Evolutionary conservation across 2,113 vertebrate species (phyloP), one percentile per base, ranked within the genome.

Genomic region (Phalacrocorax brasilianus): DNA sequence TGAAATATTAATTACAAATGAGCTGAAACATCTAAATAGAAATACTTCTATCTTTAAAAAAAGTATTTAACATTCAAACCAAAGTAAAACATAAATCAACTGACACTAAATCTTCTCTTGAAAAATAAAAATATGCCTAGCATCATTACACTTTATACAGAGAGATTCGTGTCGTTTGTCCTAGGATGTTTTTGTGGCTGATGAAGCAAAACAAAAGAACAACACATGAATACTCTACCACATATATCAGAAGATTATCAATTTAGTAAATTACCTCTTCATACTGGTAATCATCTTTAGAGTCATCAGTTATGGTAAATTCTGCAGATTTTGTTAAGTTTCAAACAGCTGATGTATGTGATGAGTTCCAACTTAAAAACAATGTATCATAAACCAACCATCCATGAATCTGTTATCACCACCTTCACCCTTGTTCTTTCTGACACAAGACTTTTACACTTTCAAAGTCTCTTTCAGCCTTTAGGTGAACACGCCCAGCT

Each of bases 211-310:
- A 76, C n/a, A 79, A 56, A 67, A 84, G 18, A 90, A 81, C 3
- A 7, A 79, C 78, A 47, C 15, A 53, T 7, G 30, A 94, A 82
- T 8, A 62, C 6, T 62, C 19, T 23, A 72, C 26, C 49, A 53
- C 38, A 89, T 62, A 45, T 24, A 94, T 28, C 42, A 49, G 14
- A 91, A 87, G 13, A 91, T 63, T 24, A 83, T 19, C 4, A 42
- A 53, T 84, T 91, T 16, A 70, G 21, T 81, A 82, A 84, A 91
- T 97, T 98, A 98, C 98, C 96, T 99, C 98, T 91, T 99, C 98
- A 80, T 98, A 98, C 49, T 98, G 97, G 91, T 97, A 98, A 50
- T 98, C 98, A 85, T 98, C 98, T 44, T 98, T 97, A 17, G 94
- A 97, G 47, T 98, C 93, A 23, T 97, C 97, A 30, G 95, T 96